Evolutionary conservation across 2,113 vertebrate genomes (phyloP).

Genomic region (Oncorhynchus keta): DNA sequence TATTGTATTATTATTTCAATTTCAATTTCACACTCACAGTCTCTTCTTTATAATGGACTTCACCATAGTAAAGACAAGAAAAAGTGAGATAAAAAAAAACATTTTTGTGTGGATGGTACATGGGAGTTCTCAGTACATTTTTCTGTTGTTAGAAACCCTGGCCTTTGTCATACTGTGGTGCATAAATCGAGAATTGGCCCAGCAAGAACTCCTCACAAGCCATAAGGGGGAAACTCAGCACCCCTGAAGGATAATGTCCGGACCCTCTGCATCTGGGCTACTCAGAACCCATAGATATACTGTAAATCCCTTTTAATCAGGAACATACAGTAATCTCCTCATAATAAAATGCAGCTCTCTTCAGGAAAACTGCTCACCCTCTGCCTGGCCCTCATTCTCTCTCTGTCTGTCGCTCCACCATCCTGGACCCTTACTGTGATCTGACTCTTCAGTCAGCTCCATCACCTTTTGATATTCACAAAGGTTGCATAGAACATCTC

Average conservation of each 20-base stretch:
- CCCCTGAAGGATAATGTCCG: constrained; percentile 17
- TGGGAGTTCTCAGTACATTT: too few relatives aligned
- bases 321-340: background rate
- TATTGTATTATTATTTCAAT: too few relatives aligned
- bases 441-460: constrained; percentile 39
- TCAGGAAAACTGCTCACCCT: constrained; percentile 10
- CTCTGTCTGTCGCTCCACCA: constrained; percentile 25
- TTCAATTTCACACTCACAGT: too few relatives aligned
- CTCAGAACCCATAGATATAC: background rate
- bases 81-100: too few relatives aligned
- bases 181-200: too few relatives aligned
- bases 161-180: too few relatives aligned
- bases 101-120: too few relatives aligned
- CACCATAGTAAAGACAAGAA: too few relatives aligned
- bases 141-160: too few relatives aligned
- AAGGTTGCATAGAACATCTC: background rate
- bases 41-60: too few relatives aligned
- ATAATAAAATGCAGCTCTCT: constrained; percentile 9
- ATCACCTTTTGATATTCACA: constrained; percentile 48
- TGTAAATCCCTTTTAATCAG: constrained; percentile 11
- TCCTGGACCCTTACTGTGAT: constrained; percentile 12
- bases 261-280: background rate
- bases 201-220: too few relatives aligned
- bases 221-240: too few relatives aligned
- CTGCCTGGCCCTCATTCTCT: constrained; percentile 10